Evolutionary conservation across 2,797 vertebrate species (phyloP).

Genomic region (Strix occidentalis): DNA sequence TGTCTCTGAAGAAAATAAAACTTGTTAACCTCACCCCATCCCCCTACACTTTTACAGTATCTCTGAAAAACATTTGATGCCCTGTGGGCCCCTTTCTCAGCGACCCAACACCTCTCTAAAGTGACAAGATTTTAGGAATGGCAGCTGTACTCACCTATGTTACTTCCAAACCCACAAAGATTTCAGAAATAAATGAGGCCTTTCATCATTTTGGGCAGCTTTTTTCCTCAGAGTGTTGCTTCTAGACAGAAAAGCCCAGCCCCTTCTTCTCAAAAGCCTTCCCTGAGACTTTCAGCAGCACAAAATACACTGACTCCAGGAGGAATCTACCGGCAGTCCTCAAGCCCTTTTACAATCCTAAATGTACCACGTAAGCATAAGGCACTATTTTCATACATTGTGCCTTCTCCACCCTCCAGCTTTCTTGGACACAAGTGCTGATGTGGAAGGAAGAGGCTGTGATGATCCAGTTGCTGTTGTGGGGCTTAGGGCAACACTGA

Average conservation of each 20-base stretch:
- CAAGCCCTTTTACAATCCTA: not conserved
- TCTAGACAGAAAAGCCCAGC: not conserved
- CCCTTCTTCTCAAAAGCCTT: not conserved
- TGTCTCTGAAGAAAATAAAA: not conserved
- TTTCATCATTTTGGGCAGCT: not conserved
- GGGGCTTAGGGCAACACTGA: not conserved
- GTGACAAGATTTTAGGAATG: not conserved
- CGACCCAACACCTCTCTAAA: not conserved
- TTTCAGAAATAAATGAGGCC: not conserved
- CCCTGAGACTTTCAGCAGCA: not conserved
- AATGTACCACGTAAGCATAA: not conserved
- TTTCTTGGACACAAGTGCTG: not conserved
- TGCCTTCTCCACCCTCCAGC: not conserved
- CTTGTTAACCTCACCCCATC: not conserved
- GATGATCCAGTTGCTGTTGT: not conserved
- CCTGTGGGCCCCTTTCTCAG: not conserved
- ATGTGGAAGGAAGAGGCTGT: not conserved
- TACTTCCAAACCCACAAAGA: not conserved
- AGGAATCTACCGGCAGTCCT: not conserved
- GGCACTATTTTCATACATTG: not conserved
- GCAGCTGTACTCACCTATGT: not conserved
- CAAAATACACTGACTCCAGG: not conserved
- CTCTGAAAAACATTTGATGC: not conserved
- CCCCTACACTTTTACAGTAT: not conserved
- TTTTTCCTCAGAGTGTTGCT: not conserved